Percentiles rank a stretch among this genome's conserved stretches.
phyloP scores from a whole-genome alignment of 2,888 invertebrate genomes.

The Noctua comes region DNA sequence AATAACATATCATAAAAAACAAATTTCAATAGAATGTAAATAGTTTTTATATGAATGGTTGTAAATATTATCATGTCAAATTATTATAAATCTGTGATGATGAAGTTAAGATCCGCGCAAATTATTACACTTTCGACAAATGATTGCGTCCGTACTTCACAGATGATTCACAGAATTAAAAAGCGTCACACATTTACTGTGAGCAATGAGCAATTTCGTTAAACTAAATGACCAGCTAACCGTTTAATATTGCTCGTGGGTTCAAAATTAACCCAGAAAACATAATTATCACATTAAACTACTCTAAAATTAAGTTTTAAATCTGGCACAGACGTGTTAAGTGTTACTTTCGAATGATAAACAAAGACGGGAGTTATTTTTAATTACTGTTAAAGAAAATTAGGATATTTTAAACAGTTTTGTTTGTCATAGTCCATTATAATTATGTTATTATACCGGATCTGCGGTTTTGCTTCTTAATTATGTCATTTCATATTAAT shows the following conservation, averaged over 20 bases:
- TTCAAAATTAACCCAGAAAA: constrained; percentile 52
- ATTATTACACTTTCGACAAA: background rate
- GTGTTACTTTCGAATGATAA: constrained; percentile 38
- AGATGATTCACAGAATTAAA: constrained; percentile 47
- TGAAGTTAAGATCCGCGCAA: background rate
- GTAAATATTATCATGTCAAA: too few relatives aligned
- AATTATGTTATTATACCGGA: background rate
- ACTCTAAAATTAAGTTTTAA: constrained; percentile 33
- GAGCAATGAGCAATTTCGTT: constrained; percentile 70
- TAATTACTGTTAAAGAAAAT: constrained; percentile 19
- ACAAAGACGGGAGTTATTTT: constrained; percentile 9
- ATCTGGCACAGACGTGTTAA: constrained; percentile 12
- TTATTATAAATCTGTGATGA: too few relatives aligned
- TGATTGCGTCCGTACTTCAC: background rate
- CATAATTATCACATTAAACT: constrained; percentile 43
- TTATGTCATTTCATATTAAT: background rate
- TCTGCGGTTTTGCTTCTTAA: background rate
- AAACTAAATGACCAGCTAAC: constrained; percentile 63
- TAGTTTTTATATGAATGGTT: too few relatives aligned
- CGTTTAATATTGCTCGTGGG: constrained; percentile 40
- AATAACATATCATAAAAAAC: too few relatives aligned
- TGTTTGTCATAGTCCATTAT: constrained; percentile 3
- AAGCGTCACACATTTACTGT: constrained; percentile 57
- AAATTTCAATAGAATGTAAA: too few relatives aligned
- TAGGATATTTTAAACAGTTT: background rate